phyloP scores from a whole-genome alignment of 2,888 invertebrate species.

The Miltochrista miniata region DNA sequence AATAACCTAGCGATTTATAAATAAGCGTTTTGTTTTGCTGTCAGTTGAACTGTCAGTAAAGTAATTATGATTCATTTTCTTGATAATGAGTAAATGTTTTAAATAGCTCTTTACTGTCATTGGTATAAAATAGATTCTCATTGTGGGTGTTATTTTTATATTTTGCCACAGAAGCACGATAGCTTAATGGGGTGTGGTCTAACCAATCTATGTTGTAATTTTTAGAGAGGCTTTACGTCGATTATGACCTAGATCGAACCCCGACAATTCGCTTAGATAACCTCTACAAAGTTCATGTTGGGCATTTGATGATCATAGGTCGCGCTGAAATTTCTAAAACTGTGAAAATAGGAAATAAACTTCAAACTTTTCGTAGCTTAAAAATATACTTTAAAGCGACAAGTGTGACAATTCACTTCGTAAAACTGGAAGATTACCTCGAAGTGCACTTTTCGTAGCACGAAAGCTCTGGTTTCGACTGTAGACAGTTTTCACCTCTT shows the following conservation, averaged over 20 bases:
- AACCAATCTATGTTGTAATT: no score
- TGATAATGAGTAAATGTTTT: background rate
- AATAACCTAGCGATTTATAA: constrained; percentile 22
- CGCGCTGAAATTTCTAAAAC: no score
- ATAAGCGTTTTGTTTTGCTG: background rate
- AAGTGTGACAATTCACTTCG: constrained; percentile 12
- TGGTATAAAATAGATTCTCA: background rate
- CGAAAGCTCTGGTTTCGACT: constrained; percentile 28
- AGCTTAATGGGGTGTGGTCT: no score
- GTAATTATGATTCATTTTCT: background rate
- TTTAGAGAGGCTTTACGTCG: no score
- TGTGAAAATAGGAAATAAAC: no score
- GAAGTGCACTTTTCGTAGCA: constrained; percentile 35
- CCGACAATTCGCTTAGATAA: no score
- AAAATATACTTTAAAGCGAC: background rate
- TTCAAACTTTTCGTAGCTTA: no score
- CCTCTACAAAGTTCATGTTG: no score
- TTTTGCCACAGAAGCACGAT: no score
- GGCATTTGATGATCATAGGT: no score
- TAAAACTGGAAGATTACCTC: constrained; percentile 30
- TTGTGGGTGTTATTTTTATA: no score
- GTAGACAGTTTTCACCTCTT: constrained; percentile 29
- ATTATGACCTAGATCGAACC: no score
- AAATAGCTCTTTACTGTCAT: constrained; percentile 2
- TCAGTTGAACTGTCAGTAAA: background rate